phyloP scores from a whole-genome alignment of 2,113 vertebrate genomes.

The Azemiops feae region DNA sequence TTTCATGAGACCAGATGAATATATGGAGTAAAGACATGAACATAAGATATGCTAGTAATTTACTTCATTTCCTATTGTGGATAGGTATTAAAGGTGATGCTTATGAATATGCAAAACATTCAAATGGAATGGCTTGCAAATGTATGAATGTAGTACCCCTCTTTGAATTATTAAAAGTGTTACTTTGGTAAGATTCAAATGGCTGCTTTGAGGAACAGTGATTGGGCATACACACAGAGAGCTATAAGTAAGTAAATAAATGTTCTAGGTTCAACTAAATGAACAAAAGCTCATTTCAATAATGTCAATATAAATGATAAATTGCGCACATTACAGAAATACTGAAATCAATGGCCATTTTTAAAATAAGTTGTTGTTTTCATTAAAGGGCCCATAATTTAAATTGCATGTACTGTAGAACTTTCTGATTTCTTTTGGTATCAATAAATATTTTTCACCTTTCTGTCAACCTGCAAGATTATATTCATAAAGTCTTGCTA shows the following conservation, averaged over 20 bases:
- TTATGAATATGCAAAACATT: not conserved
- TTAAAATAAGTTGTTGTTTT: not conserved
- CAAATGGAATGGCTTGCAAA: not conserved
- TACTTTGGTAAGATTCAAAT: not conserved
- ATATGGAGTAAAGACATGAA: not conserved
- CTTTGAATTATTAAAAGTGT: not conserved
- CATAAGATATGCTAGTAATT: not conserved
- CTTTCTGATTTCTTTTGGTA: constrained; percentile 30
- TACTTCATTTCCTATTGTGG: not conserved
- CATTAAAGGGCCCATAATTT: not conserved
- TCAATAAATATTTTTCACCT: constrained; percentile 26
- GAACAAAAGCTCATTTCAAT: not conserved
- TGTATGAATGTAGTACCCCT: not conserved
- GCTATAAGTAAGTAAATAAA: not conserved
- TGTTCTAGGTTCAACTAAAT: not conserved
- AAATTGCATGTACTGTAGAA: not conserved
- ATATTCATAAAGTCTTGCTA: constrained; percentile 38
- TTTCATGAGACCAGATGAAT: not conserved
- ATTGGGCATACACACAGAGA: not conserved
- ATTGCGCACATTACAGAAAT: not conserved
- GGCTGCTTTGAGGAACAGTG: not conserved
- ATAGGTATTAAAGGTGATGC: not conserved
- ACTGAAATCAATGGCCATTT: not conserved
- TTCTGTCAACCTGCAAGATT: constrained; percentile 34
- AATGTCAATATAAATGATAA: not conserved